phyloP scores from a whole-genome alignment of 2,888 invertebrate species.

The Hylaea fasciaria region DNA sequence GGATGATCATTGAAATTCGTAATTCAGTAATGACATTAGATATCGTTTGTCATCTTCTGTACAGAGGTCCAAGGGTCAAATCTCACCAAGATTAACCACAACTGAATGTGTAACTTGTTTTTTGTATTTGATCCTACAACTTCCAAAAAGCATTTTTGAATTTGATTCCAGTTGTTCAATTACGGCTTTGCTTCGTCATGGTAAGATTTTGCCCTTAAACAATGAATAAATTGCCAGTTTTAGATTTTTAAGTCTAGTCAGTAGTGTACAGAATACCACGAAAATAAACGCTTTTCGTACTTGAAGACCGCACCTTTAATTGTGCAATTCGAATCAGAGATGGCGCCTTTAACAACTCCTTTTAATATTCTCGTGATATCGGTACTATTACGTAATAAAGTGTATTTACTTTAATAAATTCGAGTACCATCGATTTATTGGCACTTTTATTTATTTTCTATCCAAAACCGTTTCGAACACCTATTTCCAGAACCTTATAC shows the following conservation, averaged over 20 bases:
- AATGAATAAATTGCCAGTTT: not conserved
- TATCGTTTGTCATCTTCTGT: no score
- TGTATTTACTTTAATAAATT: conserved; percentile 13
- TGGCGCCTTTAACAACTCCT: not conserved
- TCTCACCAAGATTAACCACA: not conserved
- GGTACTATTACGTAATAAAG: not conserved
- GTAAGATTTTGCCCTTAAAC: not conserved
- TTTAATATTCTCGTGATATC: conserved; percentile 6
- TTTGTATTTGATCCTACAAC: not conserved
- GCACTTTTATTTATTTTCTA: conserved; percentile 31
- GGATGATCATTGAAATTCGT: no score
- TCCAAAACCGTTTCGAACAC: conserved; percentile 29
- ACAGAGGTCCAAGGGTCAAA: not conserved
- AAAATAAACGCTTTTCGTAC: not conserved
- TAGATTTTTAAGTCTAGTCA: not conserved
- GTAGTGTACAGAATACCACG: conserved; percentile 1
- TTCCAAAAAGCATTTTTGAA: not conserved
- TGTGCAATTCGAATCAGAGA: not conserved
- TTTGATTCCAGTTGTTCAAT: not conserved
- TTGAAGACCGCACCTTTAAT: no score
- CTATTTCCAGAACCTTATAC: conserved; percentile 35
- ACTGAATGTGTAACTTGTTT: no score
- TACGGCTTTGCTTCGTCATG: not conserved
- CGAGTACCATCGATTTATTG: conserved; percentile 31
- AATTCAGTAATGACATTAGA: no score